Percentiles rank a stretch among this genome's conserved stretches.
Conservation (phyloP, 2,113 vertebrate species). For the Amblyornis subalaris region DNA sequence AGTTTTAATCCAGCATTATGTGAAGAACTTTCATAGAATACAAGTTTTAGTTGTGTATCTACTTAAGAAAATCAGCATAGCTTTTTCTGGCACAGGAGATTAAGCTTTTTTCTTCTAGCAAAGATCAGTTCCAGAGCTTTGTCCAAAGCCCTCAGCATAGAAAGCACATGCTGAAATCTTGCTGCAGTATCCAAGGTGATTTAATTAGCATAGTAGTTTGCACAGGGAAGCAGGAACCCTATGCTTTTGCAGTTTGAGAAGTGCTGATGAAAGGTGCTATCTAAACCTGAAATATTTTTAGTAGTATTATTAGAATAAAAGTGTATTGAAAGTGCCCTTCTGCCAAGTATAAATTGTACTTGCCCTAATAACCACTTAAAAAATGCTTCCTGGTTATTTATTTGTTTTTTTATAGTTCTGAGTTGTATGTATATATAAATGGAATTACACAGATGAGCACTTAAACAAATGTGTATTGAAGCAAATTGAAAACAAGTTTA, state of each 20-base stretch:
- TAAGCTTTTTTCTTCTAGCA: not conserved
- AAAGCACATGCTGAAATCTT: not conserved
- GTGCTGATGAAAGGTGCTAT: conserved; percentile 59
- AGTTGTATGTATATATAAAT: not conserved
- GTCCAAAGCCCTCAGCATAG: not conserved
- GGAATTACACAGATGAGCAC: not conserved
- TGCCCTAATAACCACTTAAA: not conserved
- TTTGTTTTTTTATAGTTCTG: not conserved
- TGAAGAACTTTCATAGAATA: not conserved
- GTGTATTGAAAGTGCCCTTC: conserved; percentile 19
- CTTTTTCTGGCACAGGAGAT: not conserved
- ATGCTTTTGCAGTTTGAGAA: conserved; percentile 43
- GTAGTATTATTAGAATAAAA: not conserved
- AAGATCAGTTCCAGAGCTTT: conserved; percentile 2
- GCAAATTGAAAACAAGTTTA: not conserved
- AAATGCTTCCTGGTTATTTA: not conserved
- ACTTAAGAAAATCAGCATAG: not conserved
- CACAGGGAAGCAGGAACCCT: not conserved
- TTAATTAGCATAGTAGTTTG: not conserved
- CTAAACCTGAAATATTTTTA: not conserved
- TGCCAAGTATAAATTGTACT: conserved; percentile 13
- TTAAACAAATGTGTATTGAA: not conserved
- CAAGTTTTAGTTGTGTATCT: not conserved
- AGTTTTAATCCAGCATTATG: not conserved
- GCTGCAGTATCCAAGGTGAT: not conserved